Conservation (phyloP, 2,888 invertebrate species). For the Cataglyphis livida region DNA sequence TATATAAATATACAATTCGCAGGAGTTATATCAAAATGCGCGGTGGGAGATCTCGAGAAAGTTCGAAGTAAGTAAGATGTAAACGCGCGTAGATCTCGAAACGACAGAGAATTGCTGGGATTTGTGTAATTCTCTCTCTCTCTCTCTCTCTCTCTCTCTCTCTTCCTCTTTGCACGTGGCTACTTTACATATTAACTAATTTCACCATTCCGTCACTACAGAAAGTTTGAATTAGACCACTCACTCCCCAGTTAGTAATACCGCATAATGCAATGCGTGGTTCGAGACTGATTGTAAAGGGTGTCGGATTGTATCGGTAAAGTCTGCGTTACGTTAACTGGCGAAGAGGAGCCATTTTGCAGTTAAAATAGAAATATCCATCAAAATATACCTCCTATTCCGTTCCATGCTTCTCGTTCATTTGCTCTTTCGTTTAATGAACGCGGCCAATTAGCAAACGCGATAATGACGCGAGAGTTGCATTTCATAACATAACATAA, state of each 20-base stretch:
- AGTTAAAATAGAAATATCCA: background rate
- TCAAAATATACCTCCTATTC: background rate
- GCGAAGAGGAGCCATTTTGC: background rate
- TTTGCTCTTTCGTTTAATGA: background rate
- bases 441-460: background rate
- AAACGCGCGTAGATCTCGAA: conserved; percentile 52
- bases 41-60: conserved; percentile 29
- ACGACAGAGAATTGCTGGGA: conserved; percentile 67
- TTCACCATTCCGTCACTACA: conserved; percentile 63
- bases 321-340: conserved; percentile 20
- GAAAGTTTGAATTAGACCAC: conserved; percentile 74
- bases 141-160: background rate
- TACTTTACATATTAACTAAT: conserved; percentile 76
- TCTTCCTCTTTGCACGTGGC: conserved; percentile 32
- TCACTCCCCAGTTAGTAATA: conserved; percentile 74
- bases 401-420: background rate
- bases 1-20: conserved; percentile 27
- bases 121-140: conserved; percentile 34
- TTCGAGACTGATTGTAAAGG: conserved; percentile 66
- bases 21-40: conserved; percentile 39
- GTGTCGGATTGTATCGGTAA: conserved; percentile 43
- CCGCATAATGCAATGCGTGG: conserved; percentile 62
- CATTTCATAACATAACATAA: background rate
- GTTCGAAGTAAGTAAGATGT: conserved; percentile 53
- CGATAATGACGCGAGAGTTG: background rate